Base-by-base conservation (phyloP, 2,113 vertebrate genomes). In the Piaya cayana region DNA sequence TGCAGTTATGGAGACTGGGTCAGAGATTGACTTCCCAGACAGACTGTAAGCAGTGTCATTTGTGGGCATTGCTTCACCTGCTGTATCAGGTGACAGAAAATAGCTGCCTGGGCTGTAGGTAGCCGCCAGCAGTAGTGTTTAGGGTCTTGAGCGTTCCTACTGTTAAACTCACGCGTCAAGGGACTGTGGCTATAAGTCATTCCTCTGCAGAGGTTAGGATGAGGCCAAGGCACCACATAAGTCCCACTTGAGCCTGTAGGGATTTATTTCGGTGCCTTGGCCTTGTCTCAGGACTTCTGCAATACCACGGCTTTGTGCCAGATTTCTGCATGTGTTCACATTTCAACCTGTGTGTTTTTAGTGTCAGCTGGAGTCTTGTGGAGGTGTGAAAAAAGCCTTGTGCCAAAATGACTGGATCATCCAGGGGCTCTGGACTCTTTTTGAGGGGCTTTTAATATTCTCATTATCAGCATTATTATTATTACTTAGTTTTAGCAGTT, bases 241-340 rank as follows among this genome's bases (percentile, higher is more conserved):
- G 92, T 95, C 88, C 79, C 76, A 45, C 92, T 88, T 90, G 92
- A 96, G 92, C 92, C 79, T 56, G 58, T 83, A 81, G 85, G 72
- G 95, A 91, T 96, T 96, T 88, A 84, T 97, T 92, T 95, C 3
- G 6, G 47, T 78, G 85, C 90, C 93, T 97, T 86, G 90, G 94
- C 87, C 93, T 94, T 92, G 90, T 96, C 94, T 94, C 69, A 49
- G 94, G 85, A 70, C 94, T 97, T 71, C 92, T 92, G 94, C 88
- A 93, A 93, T 88, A 81, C 88, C 43, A 17, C 9, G 76, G 92
- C 85, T 68, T 88, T 78, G 60, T 94, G 90, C 88, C 86, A 90
- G 80, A 26, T 45, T 76, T 52, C 43, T 64, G n/a, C 76, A 45
- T 83, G 45, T 86, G 90, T 78, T 96, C 90, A 8, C 55, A 88